Evolutionary conservation across 2,797 vertebrate species (phyloP).

Genomic region (Myoxocephalus aenaeus): DNA sequence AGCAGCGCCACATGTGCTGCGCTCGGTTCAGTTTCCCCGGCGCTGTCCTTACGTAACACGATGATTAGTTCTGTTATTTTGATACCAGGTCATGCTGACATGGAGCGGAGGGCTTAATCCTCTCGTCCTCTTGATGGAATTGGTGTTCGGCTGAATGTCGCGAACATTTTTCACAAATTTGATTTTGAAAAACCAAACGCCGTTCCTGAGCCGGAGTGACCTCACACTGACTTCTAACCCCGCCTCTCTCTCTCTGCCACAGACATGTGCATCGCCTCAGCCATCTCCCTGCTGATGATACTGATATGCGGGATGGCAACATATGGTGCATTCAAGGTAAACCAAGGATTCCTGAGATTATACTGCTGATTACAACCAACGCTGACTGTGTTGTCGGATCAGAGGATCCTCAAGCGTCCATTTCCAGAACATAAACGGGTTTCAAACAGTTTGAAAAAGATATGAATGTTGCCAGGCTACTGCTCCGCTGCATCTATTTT

Average conservation of each 20-base stretch:
- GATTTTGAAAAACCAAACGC: background rate
- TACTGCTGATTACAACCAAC: background rate
- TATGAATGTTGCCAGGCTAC: background rate
- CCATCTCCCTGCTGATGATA: conserved; percentile 97
- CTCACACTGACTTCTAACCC: background rate
- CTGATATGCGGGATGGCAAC: conserved; percentile 97
- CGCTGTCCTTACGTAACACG: conserved; percentile 34
- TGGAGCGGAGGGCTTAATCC: conserved; percentile 26
- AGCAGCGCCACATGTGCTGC: background rate
- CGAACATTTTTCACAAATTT: conserved; percentile 27
- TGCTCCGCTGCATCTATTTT: background rate
- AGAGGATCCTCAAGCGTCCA: background rate
- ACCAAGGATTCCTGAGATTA: background rate
- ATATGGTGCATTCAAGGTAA: conserved; percentile 97
- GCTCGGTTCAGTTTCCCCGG: background rate
- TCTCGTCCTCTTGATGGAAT: conserved; percentile 25
- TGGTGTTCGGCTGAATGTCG: background rate
- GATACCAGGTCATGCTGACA: conserved; percentile 27
- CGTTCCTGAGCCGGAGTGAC: background rate
- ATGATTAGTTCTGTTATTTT: conserved; percentile 34
- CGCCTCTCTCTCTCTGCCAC: conserved; percentile 30
- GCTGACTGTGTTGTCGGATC: background rate
- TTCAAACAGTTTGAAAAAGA: background rate
- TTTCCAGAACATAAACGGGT: background rate
- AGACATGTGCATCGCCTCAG: conserved; percentile 97